Base-by-base conservation (phyloP, 2,113 vertebrate genomes). In the Phasianus colchicus region DNA sequence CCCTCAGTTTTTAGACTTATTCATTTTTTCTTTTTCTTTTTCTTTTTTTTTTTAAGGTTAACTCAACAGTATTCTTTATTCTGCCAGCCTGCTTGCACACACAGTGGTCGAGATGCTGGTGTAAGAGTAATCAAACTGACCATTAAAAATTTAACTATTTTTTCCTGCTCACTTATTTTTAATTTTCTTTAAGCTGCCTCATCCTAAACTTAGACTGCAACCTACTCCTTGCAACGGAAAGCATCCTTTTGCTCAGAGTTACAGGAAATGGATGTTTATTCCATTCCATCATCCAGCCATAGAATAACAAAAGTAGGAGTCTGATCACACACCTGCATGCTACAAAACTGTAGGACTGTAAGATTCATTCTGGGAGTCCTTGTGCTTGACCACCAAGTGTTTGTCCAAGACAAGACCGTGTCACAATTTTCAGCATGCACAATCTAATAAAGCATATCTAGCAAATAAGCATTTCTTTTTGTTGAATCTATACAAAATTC, bases 361-460 rank as follows among this genome's bases (percentile, higher is more conserved):
- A 57, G 61, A 43, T 10, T 38, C 47, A n/a, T 63, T 86, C 42
- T 64, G 11, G 7, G 13, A 70, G 11, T n/a, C 21, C 60, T 77
- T 32, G 57, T 1, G 0, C 13, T 45, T 5, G 18, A 75, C 24
- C 10, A 6, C 4, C 20, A 34, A 3, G 4, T 82, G 17, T 9
- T 55, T 72, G 48, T 40, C 15, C 30, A 21, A 17, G 27, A 16
- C 6, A 48, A 34, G 52, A 48, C 34, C 88, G 13, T 1, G 5
- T 48, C 77, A 78, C 12, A 27, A 14, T 21, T n/a, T 21, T 32
- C 30, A 17, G 18, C 7, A 3, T 58, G 36, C 14, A 20, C 0
- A 3, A 15, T 29, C 81, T 75, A 90, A 81, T 75, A 36, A 88
- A 90, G 67, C 17, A 38, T 29, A 48, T 11, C 6, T 66, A 55